Conservation (phyloP, 2,888 invertebrate species). For the Cecidostiba fungosa region DNA sequence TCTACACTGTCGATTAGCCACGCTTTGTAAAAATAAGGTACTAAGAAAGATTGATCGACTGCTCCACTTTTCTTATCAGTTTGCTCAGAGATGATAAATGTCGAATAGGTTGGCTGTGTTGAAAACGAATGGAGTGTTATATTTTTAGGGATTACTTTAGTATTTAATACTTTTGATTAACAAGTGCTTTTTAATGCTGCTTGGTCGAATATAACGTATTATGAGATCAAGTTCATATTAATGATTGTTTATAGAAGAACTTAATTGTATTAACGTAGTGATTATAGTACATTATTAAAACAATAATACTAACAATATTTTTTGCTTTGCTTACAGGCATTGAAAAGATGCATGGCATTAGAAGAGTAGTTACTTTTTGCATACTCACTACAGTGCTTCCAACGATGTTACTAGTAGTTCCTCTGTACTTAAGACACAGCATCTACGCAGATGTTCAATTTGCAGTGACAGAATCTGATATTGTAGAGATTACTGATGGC, state of each 20-base stretch:
- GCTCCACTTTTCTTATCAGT: conserved; percentile 28
- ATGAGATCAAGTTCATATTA: neutral
- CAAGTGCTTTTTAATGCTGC: neutral
- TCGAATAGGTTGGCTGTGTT: neutral
- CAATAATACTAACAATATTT: conserved; percentile 27
- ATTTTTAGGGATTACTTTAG: neutral
- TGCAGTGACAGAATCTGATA: conserved; percentile 91
- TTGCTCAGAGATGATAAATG: neutral
- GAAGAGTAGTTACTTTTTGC: conserved; percentile 90
- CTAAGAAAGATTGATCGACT: neutral
- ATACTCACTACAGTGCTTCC: conserved; percentile 89
- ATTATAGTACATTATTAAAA: neutral
- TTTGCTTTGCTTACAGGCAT: conserved; percentile 78
- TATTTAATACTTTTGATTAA: neutral
- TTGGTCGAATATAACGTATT: neutral
- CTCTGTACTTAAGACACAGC: conserved; percentile 89
- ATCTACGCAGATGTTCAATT: conserved; percentile 90
- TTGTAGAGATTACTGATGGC: conserved; percentile 90
- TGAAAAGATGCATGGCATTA: conserved; percentile 89
- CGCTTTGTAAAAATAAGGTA: conserved; percentile 16
- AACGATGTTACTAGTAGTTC: conserved; percentile 87
- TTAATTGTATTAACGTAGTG: neutral
- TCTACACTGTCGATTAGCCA: neutral
- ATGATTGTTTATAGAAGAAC: neutral
- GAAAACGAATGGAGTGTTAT: neutral